Percentiles rank a stretch among this genome's conserved stretches.
These are phyloP conservation scores for Notodonta dromedarius DNA, from an alignment of 2,888 invertebrate species.

Conservation along the genomic window DNA sequence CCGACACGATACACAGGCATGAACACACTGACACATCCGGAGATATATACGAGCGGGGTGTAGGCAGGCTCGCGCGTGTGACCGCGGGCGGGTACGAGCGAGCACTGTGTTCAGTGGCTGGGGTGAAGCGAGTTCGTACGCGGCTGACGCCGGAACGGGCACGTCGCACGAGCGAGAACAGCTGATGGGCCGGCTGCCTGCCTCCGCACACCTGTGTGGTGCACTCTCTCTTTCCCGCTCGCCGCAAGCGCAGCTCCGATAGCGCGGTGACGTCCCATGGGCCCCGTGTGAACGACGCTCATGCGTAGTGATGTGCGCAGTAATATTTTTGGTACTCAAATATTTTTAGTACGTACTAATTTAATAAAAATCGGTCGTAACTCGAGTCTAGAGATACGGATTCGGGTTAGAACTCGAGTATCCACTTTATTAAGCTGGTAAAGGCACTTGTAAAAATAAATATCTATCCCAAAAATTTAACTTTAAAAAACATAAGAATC, in stretches of 20 bases:
- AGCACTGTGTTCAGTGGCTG: conserved; percentile 65
- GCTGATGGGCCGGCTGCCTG: conserved; percentile 71
- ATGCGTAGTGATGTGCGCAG: conserved; percentile 12
- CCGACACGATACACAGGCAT: conserved; percentile 71
- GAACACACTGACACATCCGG: conserved; percentile 67
- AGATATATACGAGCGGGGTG: conserved; percentile 37
- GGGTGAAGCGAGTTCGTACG: conserved; percentile 31
- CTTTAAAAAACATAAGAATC: too few relatives aligned
- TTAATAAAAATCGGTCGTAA: too few relatives aligned
- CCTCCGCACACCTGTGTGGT: conserved; percentile 73
- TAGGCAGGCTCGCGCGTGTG: conserved; percentile 62
- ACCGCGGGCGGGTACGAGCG: conserved; percentile 68
- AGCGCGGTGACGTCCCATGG: conserved; percentile 56
- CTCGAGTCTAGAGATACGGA: too few relatives aligned
- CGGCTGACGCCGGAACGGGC: conserved; percentile 53
- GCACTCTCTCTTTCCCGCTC: conserved; percentile 74
- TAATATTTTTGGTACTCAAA: too few relatives aligned
- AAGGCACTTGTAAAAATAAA: too few relatives aligned
- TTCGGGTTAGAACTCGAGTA: too few relatives aligned
- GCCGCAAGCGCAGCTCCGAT: conserved; percentile 59
- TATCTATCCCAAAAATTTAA: too few relatives aligned
- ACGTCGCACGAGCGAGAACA: conserved; percentile 71
- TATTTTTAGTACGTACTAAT: too few relatives aligned
- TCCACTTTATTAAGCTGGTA: too few relatives aligned
- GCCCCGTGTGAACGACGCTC: conserved; percentile 46